These are phyloP conservation scores for Glareola pratincola DNA, from an alignment of 2,113 vertebrate species.

Conservation along the genomic window DNA sequence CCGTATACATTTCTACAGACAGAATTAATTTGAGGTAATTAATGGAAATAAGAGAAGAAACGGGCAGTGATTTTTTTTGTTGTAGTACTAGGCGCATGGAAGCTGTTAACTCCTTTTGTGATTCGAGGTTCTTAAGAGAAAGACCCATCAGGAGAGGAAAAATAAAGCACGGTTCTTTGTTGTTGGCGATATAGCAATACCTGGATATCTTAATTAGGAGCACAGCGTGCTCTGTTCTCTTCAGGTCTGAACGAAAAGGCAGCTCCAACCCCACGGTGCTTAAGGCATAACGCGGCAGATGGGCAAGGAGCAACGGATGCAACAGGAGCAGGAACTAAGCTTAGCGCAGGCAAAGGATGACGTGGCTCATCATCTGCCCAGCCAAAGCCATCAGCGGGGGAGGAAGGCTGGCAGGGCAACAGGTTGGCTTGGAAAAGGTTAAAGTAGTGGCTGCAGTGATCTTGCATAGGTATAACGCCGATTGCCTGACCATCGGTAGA, in stretches of 20 bases:
- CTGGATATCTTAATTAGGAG: background rate
- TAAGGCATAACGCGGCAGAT: background rate
- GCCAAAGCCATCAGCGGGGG: background rate
- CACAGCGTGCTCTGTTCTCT: background rate
- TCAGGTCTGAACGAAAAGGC: background rate
- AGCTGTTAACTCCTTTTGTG: background rate
- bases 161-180: background rate
- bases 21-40: background rate
- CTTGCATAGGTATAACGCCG: background rate
- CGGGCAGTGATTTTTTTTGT: background rate
- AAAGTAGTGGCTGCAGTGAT: background rate
- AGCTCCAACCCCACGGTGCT: background rate
- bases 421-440: background rate
- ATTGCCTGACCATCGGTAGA: background rate
- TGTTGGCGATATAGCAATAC: background rate
- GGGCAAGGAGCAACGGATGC: too few species aligned
- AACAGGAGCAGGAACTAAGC: background rate
- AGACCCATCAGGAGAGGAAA: background rate
- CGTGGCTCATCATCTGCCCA: rapidly evolving
- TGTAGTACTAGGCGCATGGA: background rate
- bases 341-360: background rate
- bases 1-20: background rate
- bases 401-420: background rate
- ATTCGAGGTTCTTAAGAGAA: background rate
- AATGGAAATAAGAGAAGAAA: background rate